phyloP scores from a whole-genome alignment of 2,888 invertebrate genomes.

The Andrena bucephala region DNA sequence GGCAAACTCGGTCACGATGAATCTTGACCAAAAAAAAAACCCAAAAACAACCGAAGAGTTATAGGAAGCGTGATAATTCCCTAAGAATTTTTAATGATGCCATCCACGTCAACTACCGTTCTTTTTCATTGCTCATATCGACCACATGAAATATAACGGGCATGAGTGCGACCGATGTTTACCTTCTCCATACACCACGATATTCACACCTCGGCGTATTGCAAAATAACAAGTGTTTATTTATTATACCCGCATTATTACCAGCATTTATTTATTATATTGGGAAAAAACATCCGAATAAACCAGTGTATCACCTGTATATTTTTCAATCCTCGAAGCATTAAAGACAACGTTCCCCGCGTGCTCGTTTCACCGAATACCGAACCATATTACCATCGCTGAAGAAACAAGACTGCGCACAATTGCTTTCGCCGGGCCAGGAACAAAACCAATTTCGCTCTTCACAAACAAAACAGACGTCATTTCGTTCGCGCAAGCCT shows the following conservation, averaged over 20 bases:
- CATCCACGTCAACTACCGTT: conserved; percentile 1
- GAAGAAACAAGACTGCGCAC: neutral
- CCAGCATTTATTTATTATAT: neutral
- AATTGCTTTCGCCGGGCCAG: conserved; percentile 6
- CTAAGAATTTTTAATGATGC: conserved; percentile 40
- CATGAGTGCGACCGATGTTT: neutral
- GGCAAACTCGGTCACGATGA: conserved; percentile 19
- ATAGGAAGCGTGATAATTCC: conserved; percentile 15
- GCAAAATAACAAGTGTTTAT: conserved; percentile 8
- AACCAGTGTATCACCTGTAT: neutral
- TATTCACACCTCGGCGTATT: neutral
- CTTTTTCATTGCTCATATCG: conserved; percentile 16
- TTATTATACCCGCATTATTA: neutral
- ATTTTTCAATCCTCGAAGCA: neutral
- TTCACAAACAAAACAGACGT: conserved; percentile 1
- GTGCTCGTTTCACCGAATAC: neutral
- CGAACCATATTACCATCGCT: neutral
- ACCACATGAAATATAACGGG: conserved; percentile 21
- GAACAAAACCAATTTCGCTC: conserved; percentile 18
- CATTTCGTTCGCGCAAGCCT: neutral
- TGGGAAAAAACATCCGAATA: neutral
- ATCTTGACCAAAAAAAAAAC: neutral
- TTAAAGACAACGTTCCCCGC: neutral
- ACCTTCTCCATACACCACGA: conserved; percentile 2
- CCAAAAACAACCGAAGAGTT: conserved; percentile 10